Conservation (phyloP, 2,797 vertebrate species). For the Etheostoma perlongum region DNA sequence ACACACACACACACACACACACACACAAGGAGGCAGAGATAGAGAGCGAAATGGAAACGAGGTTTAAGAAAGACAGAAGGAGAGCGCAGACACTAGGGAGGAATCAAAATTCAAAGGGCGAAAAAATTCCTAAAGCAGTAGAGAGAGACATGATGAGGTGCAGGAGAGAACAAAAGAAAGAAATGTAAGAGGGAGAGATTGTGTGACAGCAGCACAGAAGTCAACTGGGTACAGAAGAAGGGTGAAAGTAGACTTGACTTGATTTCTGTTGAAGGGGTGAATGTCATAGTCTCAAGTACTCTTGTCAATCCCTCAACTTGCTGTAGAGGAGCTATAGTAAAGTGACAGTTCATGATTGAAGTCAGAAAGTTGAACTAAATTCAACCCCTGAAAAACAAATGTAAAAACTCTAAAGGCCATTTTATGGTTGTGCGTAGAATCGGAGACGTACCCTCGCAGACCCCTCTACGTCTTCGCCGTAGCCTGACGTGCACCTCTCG, state of each 20-base stretch:
- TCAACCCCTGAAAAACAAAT: too few relatives aligned
- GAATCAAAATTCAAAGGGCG: constrained; percentile 67
- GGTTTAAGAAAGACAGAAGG: constrained; percentile 45
- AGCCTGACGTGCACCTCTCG: too few relatives aligned
- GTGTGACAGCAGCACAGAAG: constrained; percentile 44
- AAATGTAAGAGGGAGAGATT: constrained; percentile 44
- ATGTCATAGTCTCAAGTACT: constrained; percentile 32
- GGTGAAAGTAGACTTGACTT: constrained; percentile 42
- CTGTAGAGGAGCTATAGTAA: constrained; percentile 5
- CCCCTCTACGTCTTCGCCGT: too few relatives aligned
- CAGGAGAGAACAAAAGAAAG: constrained; percentile 52
- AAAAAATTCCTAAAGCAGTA: constrained; percentile 57
- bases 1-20: constrained; percentile 26
- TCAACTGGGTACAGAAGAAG: constrained; percentile 15
- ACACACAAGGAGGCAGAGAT: constrained; percentile 42
- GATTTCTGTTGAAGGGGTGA: constrained; percentile 45
- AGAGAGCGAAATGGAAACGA: constrained; percentile 21
- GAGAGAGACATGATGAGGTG: constrained; percentile 39
- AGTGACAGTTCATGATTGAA: constrained; percentile 7
- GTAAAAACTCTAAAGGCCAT: too few relatives aligned
- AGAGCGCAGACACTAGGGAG: constrained; percentile 53
- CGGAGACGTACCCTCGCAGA: too few relatives aligned
- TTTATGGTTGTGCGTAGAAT: too few relatives aligned
- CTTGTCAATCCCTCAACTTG: constrained; percentile 22
- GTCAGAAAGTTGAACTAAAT: too few relatives aligned